Evolutionary conservation across 1,140 invertebrate genomes (phyloP).

Genomic region (Dendroctonus valens): DNA sequence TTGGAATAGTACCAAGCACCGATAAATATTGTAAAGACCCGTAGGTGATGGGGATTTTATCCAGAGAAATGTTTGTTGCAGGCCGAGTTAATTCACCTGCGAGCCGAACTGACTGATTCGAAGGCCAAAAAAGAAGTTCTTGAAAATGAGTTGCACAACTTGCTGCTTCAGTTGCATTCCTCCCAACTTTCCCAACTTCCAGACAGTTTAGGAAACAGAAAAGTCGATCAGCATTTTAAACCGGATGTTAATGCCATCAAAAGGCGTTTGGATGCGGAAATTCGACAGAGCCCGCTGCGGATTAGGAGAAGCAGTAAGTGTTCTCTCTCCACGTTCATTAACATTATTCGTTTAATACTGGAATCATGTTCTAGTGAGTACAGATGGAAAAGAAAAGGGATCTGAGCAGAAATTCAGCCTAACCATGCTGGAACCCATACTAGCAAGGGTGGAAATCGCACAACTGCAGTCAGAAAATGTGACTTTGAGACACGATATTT

Average conservation of each 20-base stretch:
- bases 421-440: slow-evolving; percentile 49
- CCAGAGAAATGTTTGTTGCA: slow-evolving; percentile 52
- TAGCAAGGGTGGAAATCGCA: slow-evolving; percentile 63
- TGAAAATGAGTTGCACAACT: slow-evolving; percentile 63
- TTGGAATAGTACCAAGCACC: background rate
- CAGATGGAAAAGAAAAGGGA: slow-evolving; percentile 23
- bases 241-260: slow-evolving; percentile 50
- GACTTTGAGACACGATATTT: slow-evolving; percentile 65
- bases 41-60: slow-evolving; percentile 12
- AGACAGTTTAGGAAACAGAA: slow-evolving; percentile 47
- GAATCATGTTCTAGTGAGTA: slow-evolving; percentile 12
- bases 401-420: slow-evolving; percentile 44
- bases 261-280: slow-evolving; percentile 49
- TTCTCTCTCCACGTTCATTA: slow-evolving; percentile 5
- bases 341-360: background rate
- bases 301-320: slow-evolving; percentile 27
- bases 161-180: slow-evolving; percentile 64
- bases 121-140: slow-evolving; percentile 58
- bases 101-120: slow-evolving; percentile 67
- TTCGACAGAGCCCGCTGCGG: slow-evolving; percentile 49
- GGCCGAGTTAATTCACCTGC: slow-evolving; percentile 72
- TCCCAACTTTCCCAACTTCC: slow-evolving; percentile 56
- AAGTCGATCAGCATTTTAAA: slow-evolving; percentile 46
- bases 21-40: background rate
- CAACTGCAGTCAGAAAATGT: slow-evolving; percentile 70